Evolutionary conservation across 2,113 vertebrate species (phyloP).

Genomic region (Protobothrops flavoviridis): DNA sequence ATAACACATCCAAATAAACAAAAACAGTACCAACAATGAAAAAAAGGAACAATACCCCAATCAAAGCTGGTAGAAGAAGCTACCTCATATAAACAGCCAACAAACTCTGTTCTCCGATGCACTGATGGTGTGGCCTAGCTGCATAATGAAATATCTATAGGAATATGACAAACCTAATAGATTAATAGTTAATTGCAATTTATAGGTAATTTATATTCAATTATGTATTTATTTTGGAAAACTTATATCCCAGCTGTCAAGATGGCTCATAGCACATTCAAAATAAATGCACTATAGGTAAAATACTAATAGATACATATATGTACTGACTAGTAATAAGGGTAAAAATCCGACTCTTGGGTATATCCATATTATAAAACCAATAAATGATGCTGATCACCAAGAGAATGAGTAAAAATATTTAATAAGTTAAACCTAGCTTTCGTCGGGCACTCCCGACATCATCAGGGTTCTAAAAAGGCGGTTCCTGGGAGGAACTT

Average conservation of each 20-base stretch:
- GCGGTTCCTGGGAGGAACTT: no score
- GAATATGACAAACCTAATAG: neutral
- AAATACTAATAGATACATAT: neutral
- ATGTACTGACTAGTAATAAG: no score
- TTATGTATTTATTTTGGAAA: neutral
- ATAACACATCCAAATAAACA: neutral
- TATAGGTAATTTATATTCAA: neutral
- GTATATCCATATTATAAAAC: no score
- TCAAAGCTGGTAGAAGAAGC: neutral
- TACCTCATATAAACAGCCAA: neutral
- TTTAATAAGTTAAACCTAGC: no score
- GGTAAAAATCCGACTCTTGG: no score
- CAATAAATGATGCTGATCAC: no score
- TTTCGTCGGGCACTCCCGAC: no score
- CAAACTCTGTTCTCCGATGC: neutral
- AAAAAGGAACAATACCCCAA: neutral
- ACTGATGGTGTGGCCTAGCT: neutral
- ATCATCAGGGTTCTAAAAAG: no score
- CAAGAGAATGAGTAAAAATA: no score
- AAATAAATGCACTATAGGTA: neutral
- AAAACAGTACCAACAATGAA: neutral
- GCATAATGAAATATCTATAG: neutral
- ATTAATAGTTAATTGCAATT: neutral
- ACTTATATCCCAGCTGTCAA: neutral
- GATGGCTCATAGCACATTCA: neutral